Conservation (phyloP, 1,140 invertebrate genomes). For the Tetragonula clypearis region DNA sequence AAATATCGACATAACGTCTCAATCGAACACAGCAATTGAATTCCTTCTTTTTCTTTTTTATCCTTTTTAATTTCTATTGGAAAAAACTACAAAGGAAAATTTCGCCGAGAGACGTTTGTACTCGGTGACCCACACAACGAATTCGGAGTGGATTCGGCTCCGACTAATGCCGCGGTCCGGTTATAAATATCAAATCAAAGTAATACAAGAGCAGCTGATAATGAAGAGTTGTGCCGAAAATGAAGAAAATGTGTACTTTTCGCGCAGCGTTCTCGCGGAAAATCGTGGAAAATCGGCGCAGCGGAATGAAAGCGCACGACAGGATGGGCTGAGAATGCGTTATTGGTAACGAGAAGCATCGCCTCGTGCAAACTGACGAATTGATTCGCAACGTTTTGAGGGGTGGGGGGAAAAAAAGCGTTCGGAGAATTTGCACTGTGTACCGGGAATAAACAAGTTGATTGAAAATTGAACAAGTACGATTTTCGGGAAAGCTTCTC, state of each 20-base stretch:
- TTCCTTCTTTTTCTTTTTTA: no score
- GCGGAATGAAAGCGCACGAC: background rate
- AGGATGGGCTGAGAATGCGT: slow-evolving; percentile 1
- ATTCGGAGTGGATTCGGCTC: no score
- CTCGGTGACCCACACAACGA: no score
- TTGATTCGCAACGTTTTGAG: background rate
- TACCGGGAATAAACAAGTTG: slow-evolving; percentile 3
- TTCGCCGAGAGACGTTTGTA: no score
- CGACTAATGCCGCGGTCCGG: no score
- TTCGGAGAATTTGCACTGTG: background rate
- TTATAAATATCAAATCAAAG: no score
- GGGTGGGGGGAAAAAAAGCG: background rate
- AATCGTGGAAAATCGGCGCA: background rate
- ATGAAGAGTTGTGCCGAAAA: no score
- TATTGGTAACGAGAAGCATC: background rate
- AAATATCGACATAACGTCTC: no score
- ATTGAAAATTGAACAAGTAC: slow-evolving; percentile 12
- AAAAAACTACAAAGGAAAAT: no score
- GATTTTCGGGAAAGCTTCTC: background rate
- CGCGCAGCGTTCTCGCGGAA: background rate
- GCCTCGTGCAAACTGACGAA: background rate
- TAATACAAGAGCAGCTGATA: no score
- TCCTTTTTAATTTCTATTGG: no score
- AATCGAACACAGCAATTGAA: no score
- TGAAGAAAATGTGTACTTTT: background rate